Percentiles rank a stretch among this genome's conserved stretches.
These are phyloP conservation scores for Sarotherodon lohbergeri DNA, from an alignment of 2,113 vertebrate species.

Conservation along the genomic window DNA sequence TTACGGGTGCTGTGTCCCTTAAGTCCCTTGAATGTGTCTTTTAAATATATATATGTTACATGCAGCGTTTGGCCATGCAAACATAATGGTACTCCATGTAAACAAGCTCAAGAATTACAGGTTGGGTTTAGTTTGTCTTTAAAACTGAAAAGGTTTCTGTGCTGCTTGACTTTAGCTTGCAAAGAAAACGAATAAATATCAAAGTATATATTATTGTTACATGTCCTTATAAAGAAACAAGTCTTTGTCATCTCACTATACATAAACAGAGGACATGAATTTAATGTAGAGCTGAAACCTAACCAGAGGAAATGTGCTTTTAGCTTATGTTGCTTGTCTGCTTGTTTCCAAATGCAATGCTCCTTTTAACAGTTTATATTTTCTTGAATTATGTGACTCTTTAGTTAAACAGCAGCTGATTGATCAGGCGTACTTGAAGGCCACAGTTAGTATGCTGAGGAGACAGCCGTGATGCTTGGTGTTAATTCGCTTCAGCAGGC, in stretches of 20 bases:
- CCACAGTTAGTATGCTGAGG: not conserved
- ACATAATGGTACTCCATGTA: rapidly evolving
- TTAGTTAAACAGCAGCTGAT: not conserved
- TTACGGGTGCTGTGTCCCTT: not conserved
- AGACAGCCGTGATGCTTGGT: not conserved
- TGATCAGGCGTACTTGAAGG: not conserved
- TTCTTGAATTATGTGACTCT: not conserved
- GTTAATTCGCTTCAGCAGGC: not conserved
- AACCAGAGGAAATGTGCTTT: not conserved
- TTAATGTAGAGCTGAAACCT: not conserved
- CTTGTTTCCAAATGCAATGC: not conserved
- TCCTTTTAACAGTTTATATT: not conserved
- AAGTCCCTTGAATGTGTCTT: rapidly evolving
- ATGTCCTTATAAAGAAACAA: not conserved
- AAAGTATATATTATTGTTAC: not conserved
- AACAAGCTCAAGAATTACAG: not conserved
- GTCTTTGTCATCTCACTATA: not conserved
- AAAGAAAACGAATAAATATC: not conserved
- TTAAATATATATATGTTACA: not conserved
- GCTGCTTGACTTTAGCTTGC: not conserved
- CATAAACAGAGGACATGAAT: not conserved
- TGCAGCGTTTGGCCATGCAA: not conserved
- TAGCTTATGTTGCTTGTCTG: not conserved
- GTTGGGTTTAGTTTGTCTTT: not conserved
- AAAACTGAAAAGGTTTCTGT: not conserved